Evolutionary conservation across 1,140 invertebrate genomes (phyloP), one percentile per base, ranked within the genome.

Genomic region (Drosophila funebris): DNA sequence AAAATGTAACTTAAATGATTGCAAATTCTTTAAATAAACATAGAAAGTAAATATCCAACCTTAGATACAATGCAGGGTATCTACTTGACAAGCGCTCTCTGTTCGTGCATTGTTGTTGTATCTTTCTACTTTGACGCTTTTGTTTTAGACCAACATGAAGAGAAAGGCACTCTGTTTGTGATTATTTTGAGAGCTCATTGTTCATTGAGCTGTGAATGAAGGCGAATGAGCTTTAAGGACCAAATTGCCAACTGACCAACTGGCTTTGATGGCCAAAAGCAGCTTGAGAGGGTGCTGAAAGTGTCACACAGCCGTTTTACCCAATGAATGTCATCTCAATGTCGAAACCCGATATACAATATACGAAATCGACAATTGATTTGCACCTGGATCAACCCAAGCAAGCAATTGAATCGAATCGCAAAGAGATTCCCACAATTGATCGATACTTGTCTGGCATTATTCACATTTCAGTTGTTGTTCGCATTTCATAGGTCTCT

Each of bases 141-240:
- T 56, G 60, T 41, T 44, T 70, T 39, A 61, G 66, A 43, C 43
- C 24, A 48, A 37, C 31, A 54, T 20, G 27, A 18, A 16, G 33
- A 43, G 52, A 9, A 16, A 4, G 20, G 33, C 52, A 29, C 73
- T 76, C 54, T 64, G 63, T 43, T 62, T 67, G 71, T 76, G 71
- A 80, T 72, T 57, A 71, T 79, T 69, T 71, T 60, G 67, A 75
- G 66, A 76, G 62, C 73, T 61, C 73, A 73, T 77, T 85, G 81
- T 68, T 74, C 77, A 84, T 67, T 85, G 68, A 81, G 73, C 77
- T 39, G 68, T 66, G 33, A 81, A 84, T 77, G 68, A 81, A 56
- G 63, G 50, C 58, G 52, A 63, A 29, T 58, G 63, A 73, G 80
- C 82, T 85, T 81, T 74, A 58, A 58, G 62, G 62, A 18, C 33